These are phyloP conservation scores for Paramuricea clavata DNA, from an alignment of 92 coral and sea anemone genomes.

Conservation along the genomic window DNA sequence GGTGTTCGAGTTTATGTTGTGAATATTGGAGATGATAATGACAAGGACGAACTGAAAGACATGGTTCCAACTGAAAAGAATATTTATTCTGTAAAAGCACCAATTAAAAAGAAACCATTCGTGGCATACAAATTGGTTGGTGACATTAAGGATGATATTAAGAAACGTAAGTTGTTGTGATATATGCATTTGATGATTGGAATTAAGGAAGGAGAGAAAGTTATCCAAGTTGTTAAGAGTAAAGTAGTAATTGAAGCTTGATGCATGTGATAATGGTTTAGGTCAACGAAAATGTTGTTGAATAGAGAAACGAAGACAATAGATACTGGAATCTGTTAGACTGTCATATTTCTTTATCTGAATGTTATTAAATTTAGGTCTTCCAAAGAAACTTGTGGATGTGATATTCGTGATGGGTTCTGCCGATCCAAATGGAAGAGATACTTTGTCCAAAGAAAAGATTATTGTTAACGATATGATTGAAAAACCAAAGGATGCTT, in stretches of 20 bases:
- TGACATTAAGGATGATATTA: slow-evolving; percentile 61
- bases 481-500: slow-evolving; percentile 57
- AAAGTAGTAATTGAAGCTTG: neutral
- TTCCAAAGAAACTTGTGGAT: slow-evolving; percentile 63
- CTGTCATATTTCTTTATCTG: no score
- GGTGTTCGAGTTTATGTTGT: slow-evolving; percentile 84
- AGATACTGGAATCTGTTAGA: no score
- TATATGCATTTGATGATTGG: neutral
- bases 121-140: slow-evolving; percentile 61
- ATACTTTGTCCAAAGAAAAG: slow-evolving; percentile 66
- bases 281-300: neutral
- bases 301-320: neutral
- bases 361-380: neutral
- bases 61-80: slow-evolving; percentile 73
- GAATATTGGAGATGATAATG: slow-evolving; percentile 80
- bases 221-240: neutral
- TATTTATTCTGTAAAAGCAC: slow-evolving; percentile 61
- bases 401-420: slow-evolving; percentile 80
- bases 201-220: neutral
- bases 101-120: slow-evolving; percentile 34
- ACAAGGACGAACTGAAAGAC: slow-evolving; percentile 72
- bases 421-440: slow-evolving; percentile 57
- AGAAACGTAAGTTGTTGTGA: slow-evolving; percentile 68
- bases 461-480: slow-evolving; percentile 66
- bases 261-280: no score